Evolutionary conservation across 2,797 vertebrate species (phyloP), one percentile per base, ranked within the genome.

Genomic region (Pangasius larnaudii): DNA sequence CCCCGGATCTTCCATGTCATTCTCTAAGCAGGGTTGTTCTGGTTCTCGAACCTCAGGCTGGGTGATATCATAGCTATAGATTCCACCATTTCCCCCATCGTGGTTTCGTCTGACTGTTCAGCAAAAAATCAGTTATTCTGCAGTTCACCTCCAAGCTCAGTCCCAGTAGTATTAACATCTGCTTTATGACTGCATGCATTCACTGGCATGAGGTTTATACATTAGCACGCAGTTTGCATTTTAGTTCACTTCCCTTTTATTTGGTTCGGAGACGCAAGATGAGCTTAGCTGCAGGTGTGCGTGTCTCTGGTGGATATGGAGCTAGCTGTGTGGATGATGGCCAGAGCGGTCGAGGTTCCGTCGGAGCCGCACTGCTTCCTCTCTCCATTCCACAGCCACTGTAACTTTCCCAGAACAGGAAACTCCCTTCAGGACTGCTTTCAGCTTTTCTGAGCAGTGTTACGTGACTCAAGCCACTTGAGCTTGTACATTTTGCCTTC

Each of bases 151-250:
- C 36, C 0, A 42, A 75, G 22, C 42, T 36, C 67, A 49, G 83
- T 65, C 83, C 85, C 88, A 74, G n/a, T 56, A 85, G 84, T 78
- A 91, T 89, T 90, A 75, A 96, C 95, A 95, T 94, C 94, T 95
- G 95, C 92, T 93, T 91, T 94, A 84, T 92, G 90, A 91, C 90
- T 87, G 89, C 93, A 94, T 91, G 90, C 88, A 86, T 92, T 89
- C 92, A 93, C 91, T 86, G 33, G 91, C 91, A 93, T 93, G 92
- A 95, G 94, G 92, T 93, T 93, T 94, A 91, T 82, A 90, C 84
- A 93, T 95, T 92, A 86, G 59, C 75, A 51, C 36, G 74, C 81
- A 56, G 85, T 90, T 90, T 90, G 61, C 88, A 91, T 89, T 82
- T 51, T 82, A 87, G 89, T 90, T 91, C 91, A 81, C n/a, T 30